Base-by-base conservation (phyloP, 1,140 invertebrate species). In the Sesamia nonagrioides region DNA sequence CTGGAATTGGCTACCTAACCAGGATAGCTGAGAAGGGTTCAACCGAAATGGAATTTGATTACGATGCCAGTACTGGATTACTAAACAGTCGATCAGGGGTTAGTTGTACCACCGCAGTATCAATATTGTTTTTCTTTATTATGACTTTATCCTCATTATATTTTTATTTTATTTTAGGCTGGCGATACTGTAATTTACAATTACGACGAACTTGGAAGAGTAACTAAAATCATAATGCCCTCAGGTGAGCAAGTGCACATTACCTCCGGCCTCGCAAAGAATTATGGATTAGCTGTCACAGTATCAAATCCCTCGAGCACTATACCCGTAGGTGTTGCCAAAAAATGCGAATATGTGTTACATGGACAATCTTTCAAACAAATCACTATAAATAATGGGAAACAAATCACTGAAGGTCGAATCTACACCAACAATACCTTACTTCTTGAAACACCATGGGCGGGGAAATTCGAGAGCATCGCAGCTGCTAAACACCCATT, bases 161-260 rank as follows among this genome's bases (percentile, higher is more conserved):
- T 80, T 82, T 84, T 84, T 89, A 58, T 33, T 82, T 79, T 94
- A 0, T 61, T 96, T 54, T 84, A 97, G 97, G 97, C 97, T 78
- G 97, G 97, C n/a, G 96, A 98, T 91, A 98, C 98, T 0, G 98
- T 97, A 78, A 97, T 98, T 76, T 99, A 99, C 88, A 97, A 97
- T 86, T 99, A 99, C 84, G 98, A 99, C 84, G 96, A 97, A 88
- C 96, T 98, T 69, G 98, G 98, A 6, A 96, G 98, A 37, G 96
- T 98, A 6, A 97, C 97, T 0, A 97, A 97, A 83, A 97, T 98
- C 33, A 97, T 98, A 60, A 96, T 99, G 85, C 98, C 98, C 18
- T 99, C 98, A 80, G 98, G 98, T 69, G 98, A 99, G 95, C 97
- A 97, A 74, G 96, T 98, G 15, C 96, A 97, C 76, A 96, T 99